These are phyloP conservation scores for Pseudois nayaur DNA, from an alignment of 2,113 vertebrate genomes.

Conservation along the genomic window DNA sequence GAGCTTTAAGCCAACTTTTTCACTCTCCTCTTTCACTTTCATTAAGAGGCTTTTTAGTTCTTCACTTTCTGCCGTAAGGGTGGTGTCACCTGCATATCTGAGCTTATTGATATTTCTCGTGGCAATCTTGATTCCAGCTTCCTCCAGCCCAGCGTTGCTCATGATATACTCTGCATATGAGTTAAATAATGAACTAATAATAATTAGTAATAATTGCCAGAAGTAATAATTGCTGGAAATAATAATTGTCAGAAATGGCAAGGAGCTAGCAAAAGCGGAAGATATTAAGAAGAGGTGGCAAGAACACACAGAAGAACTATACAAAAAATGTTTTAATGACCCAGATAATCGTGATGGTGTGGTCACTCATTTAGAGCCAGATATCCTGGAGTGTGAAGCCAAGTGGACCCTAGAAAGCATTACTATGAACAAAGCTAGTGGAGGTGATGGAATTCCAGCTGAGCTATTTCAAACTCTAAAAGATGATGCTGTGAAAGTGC, in stretches of 20 bases:
- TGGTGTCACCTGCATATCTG: too few relatives aligned
- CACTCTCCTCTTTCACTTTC: too few relatives aligned
- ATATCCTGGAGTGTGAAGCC: not conserved
- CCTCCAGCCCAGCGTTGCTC: too few relatives aligned
- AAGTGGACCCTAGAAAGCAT: not conserved
- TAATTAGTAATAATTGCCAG: too few relatives aligned
- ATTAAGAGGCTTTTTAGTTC: too few relatives aligned
- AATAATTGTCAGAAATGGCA: not conserved
- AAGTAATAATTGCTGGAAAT: too few relatives aligned
- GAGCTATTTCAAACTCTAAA: not conserved
- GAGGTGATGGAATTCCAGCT: not conserved
- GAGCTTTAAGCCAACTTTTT: too few relatives aligned
- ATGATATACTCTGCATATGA: too few relatives aligned
- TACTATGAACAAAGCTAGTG: not conserved
- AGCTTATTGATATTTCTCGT: too few relatives aligned
- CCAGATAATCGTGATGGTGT: not conserved
- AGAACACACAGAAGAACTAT: not conserved
- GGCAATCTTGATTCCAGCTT: too few relatives aligned
- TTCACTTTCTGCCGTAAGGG: too few relatives aligned
- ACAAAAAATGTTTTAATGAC: not conserved
- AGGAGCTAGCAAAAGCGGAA: not conserved
- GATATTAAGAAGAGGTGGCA: not conserved
- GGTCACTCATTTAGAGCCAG: not conserved
- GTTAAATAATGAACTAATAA: too few relatives aligned
- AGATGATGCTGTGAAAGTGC: not conserved